A percentile compares a stretch with the other conserved stretches of the same genome.
phyloP scores from a whole-genome alignment of 2,888 invertebrate genomes.

The Lepidonotus clava region DNA sequence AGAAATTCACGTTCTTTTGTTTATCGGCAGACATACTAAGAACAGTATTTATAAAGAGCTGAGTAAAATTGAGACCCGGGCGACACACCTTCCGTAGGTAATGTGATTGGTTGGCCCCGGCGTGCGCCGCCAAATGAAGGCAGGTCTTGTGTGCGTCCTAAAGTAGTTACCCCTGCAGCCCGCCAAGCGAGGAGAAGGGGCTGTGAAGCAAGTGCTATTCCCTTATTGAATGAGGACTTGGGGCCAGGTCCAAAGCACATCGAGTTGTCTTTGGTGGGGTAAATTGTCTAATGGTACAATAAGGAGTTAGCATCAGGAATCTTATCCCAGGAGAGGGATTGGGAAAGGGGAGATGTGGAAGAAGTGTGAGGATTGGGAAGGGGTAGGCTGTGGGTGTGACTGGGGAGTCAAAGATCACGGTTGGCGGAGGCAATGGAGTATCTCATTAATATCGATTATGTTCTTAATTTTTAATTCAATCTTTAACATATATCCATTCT shows the following conservation, averaged over 20 bases:
- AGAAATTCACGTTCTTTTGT: too few relatives aligned
- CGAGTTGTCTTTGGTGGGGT: not conserved
- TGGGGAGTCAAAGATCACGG: too few relatives aligned
- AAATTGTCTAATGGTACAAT: not conserved
- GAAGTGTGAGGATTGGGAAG: too few relatives aligned
- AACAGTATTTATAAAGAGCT: not conserved
- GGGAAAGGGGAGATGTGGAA: too few relatives aligned
- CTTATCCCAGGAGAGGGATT: too few relatives aligned
- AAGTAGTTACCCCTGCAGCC: not conserved
- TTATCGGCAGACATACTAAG: too few relatives aligned
- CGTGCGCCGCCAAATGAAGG: not conserved
- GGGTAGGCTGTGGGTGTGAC: too few relatives aligned
- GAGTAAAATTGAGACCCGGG: not conserved
- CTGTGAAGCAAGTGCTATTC: conserved; percentile 13
- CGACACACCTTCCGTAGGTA: not conserved
- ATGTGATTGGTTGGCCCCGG: not conserved
- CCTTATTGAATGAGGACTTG: conserved; percentile 3
- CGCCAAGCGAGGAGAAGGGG: not conserved
- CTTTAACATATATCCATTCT: too few relatives aligned
- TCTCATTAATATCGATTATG: too few relatives aligned
- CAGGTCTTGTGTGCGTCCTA: conserved; percentile 13
- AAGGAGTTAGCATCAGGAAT: not conserved
- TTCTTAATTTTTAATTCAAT: too few relatives aligned
- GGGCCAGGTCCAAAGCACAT: not conserved
- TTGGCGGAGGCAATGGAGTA: too few relatives aligned